phyloP scores from a whole-genome alignment of 2,888 invertebrate genomes.

The Ornithoptera priamus region DNA sequence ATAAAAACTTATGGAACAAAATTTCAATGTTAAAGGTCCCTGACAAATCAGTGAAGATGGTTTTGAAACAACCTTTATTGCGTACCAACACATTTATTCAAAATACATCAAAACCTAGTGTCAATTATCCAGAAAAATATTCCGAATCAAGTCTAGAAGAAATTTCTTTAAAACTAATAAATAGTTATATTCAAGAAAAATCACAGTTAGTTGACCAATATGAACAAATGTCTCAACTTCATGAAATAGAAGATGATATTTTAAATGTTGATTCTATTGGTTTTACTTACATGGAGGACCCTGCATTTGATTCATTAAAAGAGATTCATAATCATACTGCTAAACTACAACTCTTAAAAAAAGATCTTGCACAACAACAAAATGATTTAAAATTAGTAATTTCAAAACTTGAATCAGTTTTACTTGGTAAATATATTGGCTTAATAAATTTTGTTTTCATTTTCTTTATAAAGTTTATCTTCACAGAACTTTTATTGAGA shows the following conservation, averaged over 20 bases:
- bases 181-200: slow-evolving; percentile 85
- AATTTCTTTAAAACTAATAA: slow-evolving; percentile 85
- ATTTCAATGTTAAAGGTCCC: slow-evolving; percentile 77
- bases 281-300: slow-evolving; percentile 81
- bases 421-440: slow-evolving; percentile 48
- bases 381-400: slow-evolving; percentile 78
- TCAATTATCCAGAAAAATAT: slow-evolving; percentile 76
- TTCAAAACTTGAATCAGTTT: slow-evolving; percentile 57
- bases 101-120: slow-evolving; percentile 81
- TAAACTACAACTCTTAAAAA: slow-evolving; percentile 81
- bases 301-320: slow-evolving; percentile 80
- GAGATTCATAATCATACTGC: slow-evolving; percentile 84
- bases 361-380: slow-evolving; percentile 82
- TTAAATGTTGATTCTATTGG: slow-evolving; percentile 82
- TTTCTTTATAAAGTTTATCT: slow-evolving; percentile 6
- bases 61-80: slow-evolving; percentile 56
- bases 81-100: slow-evolving; percentile 84
- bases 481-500: neutral
- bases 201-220: slow-evolving; percentile 84
- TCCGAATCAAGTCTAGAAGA: slow-evolving; percentile 86
- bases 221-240: slow-evolving; percentile 83
- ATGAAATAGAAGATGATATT: slow-evolving; percentile 74
- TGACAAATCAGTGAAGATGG: slow-evolving; percentile 53
- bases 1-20: slow-evolving; percentile 88
- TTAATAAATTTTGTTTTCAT: neutral